phyloP scores from a whole-genome alignment of 1,140 invertebrate species.

The Neuroterus valhalla region DNA sequence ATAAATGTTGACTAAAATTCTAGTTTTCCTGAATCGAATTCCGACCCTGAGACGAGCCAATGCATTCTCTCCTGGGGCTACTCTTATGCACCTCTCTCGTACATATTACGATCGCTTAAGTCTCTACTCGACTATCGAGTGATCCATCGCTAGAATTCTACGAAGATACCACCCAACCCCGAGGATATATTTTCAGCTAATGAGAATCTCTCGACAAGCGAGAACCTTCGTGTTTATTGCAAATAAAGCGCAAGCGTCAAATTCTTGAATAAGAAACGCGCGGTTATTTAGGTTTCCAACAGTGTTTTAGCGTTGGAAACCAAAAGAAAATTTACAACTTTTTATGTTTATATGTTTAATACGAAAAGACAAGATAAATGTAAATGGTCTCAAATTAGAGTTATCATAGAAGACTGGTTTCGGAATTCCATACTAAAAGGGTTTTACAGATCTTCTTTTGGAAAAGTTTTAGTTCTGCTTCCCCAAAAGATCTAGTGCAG shows the following conservation, averaged over 20 bases:
- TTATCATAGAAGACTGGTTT: too few species aligned
- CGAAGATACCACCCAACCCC: constrained; percentile 58
- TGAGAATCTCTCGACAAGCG: constrained; percentile 58
- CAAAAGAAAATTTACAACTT: not conserved
- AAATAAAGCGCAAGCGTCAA: constrained; percentile 25
- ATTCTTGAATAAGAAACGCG: not conserved
- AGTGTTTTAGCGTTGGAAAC: not conserved
- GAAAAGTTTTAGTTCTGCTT: too few species aligned
- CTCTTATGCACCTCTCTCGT: constrained; percentile 54
- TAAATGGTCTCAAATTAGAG: too few species aligned
- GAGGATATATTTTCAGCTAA: constrained; percentile 60
- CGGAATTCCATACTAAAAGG: too few species aligned
- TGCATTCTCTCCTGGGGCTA: constrained; percentile 57
- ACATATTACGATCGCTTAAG: constrained; percentile 72
- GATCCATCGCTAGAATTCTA: constrained; percentile 70
- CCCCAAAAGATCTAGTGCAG: too few species aligned
- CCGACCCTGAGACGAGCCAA: constrained; percentile 26
- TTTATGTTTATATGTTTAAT: not conserved
- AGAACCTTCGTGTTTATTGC: constrained; percentile 13
- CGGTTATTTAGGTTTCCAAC: not conserved
- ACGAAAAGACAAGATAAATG: too few species aligned
- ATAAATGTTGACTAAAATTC: too few species aligned
- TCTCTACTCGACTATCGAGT: constrained; percentile 66
- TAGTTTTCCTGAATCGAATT: too few species aligned
- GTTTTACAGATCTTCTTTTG: too few species aligned